Evolutionary conservation across 2,888 invertebrate species (phyloP), one percentile per base, ranked within the genome.

Genomic region (Pseudococcus longispinus): DNA sequence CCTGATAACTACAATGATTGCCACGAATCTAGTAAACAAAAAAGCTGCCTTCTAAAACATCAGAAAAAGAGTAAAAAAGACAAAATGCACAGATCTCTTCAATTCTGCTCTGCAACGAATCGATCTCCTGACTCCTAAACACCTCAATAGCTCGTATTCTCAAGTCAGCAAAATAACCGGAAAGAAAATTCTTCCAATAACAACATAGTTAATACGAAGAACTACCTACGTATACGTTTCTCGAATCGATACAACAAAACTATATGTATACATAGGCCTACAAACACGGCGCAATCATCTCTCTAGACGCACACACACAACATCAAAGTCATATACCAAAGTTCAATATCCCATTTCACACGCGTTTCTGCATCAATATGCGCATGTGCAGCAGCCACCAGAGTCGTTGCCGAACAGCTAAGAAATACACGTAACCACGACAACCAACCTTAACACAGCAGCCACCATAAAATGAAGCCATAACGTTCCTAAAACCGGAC

Each of bases 401-500:
- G 32, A 32, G 26, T 70, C 70, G 70, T 70, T 51, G n/a, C 51
- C 13, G 13, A 51, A 51, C 65, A 13, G 15, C 42, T 29, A 42
- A 80, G 77, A 42, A 80, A 80, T 80, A 80, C 11, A 42, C 77
- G 77, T 80, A 80, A 80, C 77, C 77, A 80, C 77, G 77, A 80
- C 77, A 80, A 80, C 77, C 32, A 80, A 80, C 77, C 37, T 80
- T 80, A 84, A 60, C 46, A 55, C 85, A 85, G 70, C 60, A 60
- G 44, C 65, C 70, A 80, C 85, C 37, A 44, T 29, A 70, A 85
- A 65, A 70, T 42, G 65, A 85, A 85, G 65, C 85, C 85, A 85
- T 85, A 85, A 85, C 85, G 85, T 74, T 70, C 85, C 42, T 60
- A 85, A 42, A 80, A 80, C 77, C 77, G 77, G 77, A 80, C 77